phyloP scores from a whole-genome alignment of 2,113 vertebrate species.

The Rhinoptilus africanus region DNA sequence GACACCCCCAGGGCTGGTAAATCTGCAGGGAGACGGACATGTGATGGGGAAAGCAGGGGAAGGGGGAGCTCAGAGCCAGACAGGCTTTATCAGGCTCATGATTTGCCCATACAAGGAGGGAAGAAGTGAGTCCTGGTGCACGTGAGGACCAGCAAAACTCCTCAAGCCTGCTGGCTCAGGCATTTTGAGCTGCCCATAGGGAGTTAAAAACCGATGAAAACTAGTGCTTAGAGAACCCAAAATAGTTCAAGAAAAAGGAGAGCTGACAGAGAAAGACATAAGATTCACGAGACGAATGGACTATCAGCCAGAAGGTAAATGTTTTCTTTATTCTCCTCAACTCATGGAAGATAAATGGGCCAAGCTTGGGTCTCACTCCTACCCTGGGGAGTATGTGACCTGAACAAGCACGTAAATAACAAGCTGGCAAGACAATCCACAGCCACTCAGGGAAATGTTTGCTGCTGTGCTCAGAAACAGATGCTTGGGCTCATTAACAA shows the following conservation, averaged over 20 bases:
- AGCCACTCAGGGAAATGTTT: not conserved
- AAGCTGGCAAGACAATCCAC: not conserved
- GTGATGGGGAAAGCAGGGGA: not conserved
- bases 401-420: constrained; percentile 11
- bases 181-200: not conserved
- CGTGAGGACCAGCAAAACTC: not conserved
- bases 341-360: constrained; percentile 13
- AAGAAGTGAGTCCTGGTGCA: not conserved
- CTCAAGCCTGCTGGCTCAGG: not conserved
- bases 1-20: not conserved
- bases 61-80: not conserved
- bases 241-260: constrained; percentile 18
- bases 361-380: not conserved
- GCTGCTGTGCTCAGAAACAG: not conserved
- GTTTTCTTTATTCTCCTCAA: constrained; percentile 19
- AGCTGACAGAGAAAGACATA: not conserved
- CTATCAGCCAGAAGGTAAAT: constrained; percentile 32
- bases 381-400: constrained; percentile 30
- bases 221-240: not conserved
- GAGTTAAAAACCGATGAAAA: constrained; percentile 44
- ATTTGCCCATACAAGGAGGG: constrained; percentile 34
- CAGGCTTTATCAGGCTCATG: not conserved
- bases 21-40: not conserved
- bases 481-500: constrained; percentile 22
- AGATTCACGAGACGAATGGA: constrained; percentile 6